Percentiles rank a stretch among this genome's conserved stretches.
Evolutionary conservation across 2,113 vertebrate genomes (phyloP).

Genomic region (Struthidea cinerea): DNA sequence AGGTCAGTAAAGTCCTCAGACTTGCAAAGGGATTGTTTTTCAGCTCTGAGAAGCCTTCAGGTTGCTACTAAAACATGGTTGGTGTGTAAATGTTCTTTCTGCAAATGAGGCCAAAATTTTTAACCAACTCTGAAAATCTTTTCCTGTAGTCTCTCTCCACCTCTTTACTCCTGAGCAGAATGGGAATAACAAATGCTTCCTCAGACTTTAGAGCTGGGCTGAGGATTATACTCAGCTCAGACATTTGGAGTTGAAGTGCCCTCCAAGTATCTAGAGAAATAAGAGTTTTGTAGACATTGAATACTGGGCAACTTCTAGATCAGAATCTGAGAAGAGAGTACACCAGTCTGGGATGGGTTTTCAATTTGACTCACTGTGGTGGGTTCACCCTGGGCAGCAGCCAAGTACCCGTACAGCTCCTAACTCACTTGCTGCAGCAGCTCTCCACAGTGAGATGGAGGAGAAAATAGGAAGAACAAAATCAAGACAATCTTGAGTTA

Average conservation of each 20-base stretch:
- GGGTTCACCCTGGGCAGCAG: neutral
- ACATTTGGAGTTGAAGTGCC: neutral
- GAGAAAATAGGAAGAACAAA: neutral
- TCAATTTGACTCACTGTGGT: neutral
- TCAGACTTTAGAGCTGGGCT: neutral
- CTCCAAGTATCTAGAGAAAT: neutral
- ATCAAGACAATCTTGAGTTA: neutral
- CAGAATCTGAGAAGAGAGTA: neutral
- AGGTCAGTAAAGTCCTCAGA: neutral
- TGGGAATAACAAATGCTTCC: neutral
- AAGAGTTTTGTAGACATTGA: neutral
- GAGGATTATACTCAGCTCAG: neutral
- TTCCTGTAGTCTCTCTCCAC: neutral
- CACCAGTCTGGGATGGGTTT: neutral
- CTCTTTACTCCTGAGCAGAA: neutral
- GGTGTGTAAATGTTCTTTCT: neutral
- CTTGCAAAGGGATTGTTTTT: neutral
- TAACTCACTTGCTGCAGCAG: neutral
- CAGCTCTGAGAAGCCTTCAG: neutral
- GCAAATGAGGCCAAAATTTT: neutral
- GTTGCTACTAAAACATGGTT: neutral
- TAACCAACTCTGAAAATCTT: neutral
- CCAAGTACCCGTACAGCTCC: neutral
- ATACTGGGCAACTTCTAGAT: neutral
- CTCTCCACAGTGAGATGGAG: neutral